A percentile compares a stretch with the other conserved stretches of the same genome.
Conservation (phyloP, 2,797 vertebrate genomes). For the Euthynnus affinis region DNA sequence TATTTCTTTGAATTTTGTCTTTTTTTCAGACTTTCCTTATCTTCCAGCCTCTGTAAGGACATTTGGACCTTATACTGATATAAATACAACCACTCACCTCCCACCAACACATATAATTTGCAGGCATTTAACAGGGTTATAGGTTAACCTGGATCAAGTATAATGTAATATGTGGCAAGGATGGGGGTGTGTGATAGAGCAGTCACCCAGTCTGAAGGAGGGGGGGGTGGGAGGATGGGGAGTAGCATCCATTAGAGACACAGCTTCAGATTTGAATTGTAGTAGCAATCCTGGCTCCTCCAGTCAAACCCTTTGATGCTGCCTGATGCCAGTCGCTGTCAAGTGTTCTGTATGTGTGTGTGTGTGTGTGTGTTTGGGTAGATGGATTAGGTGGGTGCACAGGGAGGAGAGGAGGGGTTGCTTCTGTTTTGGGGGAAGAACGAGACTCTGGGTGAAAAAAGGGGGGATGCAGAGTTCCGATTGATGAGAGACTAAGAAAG, state of each 20-base stretch:
- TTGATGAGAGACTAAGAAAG: background rate
- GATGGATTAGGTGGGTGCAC: slow-evolving; percentile 52
- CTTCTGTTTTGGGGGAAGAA: slow-evolving; percentile 34
- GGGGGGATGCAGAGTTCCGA: background rate
- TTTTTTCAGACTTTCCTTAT: background rate
- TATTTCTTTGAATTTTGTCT: slow-evolving; percentile 9
- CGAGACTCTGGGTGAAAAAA: slow-evolving; percentile 15
- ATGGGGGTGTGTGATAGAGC: slow-evolving; percentile 45
- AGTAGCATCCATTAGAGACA: slow-evolving; percentile 62
- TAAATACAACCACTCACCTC: background rate
- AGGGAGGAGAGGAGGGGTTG: slow-evolving; percentile 24
- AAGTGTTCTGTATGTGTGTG: slow-evolving; percentile 21
- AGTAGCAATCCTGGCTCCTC: slow-evolving; percentile 50
- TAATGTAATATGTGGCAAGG: slow-evolving; percentile 67
- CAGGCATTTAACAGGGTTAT: slow-evolving; percentile 62
- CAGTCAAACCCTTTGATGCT: slow-evolving; percentile 62
- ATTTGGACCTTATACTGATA: slow-evolving; percentile 1
- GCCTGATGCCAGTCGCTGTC: slow-evolving; percentile 57
- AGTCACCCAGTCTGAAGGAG: slow-evolving; percentile 32
- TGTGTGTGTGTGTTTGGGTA: slow-evolving; percentile 21
- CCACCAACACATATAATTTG: slow-evolving; percentile 20
- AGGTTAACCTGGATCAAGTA: slow-evolving; percentile 76
- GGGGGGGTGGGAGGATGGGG: slow-evolving; percentile 32
- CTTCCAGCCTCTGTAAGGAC: background rate
- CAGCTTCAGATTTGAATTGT: slow-evolving; percentile 48